Percentiles rank a stretch among this genome's conserved stretches.
Conservation (phyloP, 2,113 vertebrate genomes). For the Psettodes erumei region DNA sequence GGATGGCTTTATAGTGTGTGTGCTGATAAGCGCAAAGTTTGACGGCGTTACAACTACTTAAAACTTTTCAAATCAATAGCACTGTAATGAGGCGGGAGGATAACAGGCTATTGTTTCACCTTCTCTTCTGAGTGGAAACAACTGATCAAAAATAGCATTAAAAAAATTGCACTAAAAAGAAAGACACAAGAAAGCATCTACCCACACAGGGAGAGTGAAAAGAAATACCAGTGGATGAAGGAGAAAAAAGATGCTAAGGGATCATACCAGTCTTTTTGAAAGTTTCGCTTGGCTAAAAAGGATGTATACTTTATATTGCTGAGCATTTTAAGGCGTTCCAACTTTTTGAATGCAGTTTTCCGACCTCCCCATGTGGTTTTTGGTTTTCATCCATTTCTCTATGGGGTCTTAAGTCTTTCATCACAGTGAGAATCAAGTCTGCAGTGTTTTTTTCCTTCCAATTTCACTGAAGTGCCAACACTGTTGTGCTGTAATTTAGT, state of each 20-base stretch:
- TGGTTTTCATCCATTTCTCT: background rate
- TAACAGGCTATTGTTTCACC: slow-evolving; percentile 10
- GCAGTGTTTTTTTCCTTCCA: background rate
- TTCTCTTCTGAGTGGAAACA: slow-evolving; percentile 14
- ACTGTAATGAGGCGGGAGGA: slow-evolving; percentile 24
- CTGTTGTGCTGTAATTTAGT: background rate
- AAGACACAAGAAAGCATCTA: slow-evolving; percentile 9
- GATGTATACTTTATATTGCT: background rate
- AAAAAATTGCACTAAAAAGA: slow-evolving; percentile 2
- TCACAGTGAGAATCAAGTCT: background rate
- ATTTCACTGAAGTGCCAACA: background rate
- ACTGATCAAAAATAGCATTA: slow-evolving; percentile 44
- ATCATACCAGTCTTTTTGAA: slow-evolving; percentile 1
- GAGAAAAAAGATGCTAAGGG: background rate
- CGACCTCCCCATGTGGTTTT: background rate
- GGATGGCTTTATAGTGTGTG: slow-evolving; percentile 16
- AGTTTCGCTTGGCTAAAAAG: slow-evolving; percentile 7
- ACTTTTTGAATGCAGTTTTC: background rate
- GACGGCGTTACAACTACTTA: slow-evolving; percentile 29
- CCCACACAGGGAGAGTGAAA: background rate
- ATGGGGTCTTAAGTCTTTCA: background rate
- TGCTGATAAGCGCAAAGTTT: slow-evolving; percentile 44
- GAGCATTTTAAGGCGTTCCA: background rate
- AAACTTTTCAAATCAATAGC: slow-evolving; percentile 42
- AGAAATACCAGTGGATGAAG: background rate